Evolutionary conservation across 2,797 vertebrate genomes (phyloP), one percentile per base, ranked within the genome.

Genomic region (Centroberyx gerrardi): DNA sequence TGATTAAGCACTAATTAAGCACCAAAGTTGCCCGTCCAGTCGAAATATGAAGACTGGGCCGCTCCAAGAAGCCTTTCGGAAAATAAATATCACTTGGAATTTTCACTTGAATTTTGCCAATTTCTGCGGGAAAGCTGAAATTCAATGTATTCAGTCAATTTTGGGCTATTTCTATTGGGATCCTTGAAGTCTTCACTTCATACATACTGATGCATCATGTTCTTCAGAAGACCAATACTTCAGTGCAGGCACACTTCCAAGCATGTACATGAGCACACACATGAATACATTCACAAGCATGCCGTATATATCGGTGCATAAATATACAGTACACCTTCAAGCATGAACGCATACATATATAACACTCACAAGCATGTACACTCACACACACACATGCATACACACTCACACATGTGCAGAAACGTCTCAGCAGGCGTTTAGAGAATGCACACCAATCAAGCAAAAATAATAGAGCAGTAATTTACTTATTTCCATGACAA

Each of bases 401-500:
- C 28, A 28, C 27, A 28, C 36, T 78, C 59, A 38, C 3, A 3
- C 29, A 33, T 48, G 51, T 59, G 62, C 68, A 62, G 22, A 62
- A 60, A 22, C 69, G 54, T 61, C 1, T 22, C 18, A 27, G 18
- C 18, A 27, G 18, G n/a, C 31, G 33, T 80, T 64, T 13, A 58
- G 56, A 15, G 38, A 29, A 44, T 44, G 44, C 62, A 68, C 51
- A 22, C 29, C 46, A 76, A 76, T 85, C 27, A 76, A 52, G 38
- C 6, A 40, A 33, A 58, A 72, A 83, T 78, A 72, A 60, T 54
- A 58, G 53, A 77, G 64, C 46, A 14, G 70, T 88, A 82, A 88
- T 87, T 86, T 76, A 56, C 70, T 74, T 84, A 72, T 69, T 67
- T 62, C 59, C 9, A 1, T 83, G 84, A 83, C 65, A 84, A 90